Percentiles rank a stretch among this genome's conserved stretches.
Conservation (phyloP, 1,140 invertebrate genomes). For the Bombus sibiricus region DNA sequence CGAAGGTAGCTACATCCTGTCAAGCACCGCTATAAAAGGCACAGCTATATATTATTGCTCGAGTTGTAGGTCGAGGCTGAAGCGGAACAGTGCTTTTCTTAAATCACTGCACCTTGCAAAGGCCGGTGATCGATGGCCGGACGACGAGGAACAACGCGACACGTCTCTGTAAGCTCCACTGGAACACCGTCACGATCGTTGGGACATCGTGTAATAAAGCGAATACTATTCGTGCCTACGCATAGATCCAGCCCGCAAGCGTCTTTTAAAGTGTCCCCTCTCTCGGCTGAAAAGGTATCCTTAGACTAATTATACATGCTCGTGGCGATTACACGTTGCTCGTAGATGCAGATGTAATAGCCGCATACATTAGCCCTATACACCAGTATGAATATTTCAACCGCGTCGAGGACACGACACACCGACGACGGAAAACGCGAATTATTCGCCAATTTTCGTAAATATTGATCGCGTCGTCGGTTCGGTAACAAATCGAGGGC, state of each 20-base stretch:
- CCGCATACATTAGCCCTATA: conserved; percentile 37
- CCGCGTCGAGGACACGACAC: background rate
- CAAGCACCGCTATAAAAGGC: background rate
- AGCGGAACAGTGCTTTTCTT: conserved; percentile 37
- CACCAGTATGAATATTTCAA: conserved; percentile 46
- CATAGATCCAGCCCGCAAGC: background rate
- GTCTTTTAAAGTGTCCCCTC: background rate
- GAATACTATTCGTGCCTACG: background rate
- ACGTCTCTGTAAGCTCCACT: conserved; percentile 1
- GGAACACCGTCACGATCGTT: conserved; percentile 10
- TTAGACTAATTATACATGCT: conserved; percentile 68
- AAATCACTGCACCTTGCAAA: conserved; percentile 44
- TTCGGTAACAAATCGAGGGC: background rate
- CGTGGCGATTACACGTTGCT: conserved; percentile 50
- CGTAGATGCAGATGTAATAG: conserved; percentile 50
- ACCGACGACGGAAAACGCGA: background rate
- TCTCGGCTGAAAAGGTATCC: conserved; percentile 50
- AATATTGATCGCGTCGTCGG: background rate
- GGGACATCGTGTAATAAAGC: conserved; percentile 35
- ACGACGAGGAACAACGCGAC: conserved; percentile 37
- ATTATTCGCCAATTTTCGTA: background rate
- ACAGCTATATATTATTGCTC: background rate
- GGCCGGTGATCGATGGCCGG: conserved; percentile 62
- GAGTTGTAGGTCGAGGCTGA: background rate
- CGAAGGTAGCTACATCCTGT: background rate